phyloP scores from a whole-genome alignment of 2,113 vertebrate genomes.

The Cygnus buccinator region DNA sequence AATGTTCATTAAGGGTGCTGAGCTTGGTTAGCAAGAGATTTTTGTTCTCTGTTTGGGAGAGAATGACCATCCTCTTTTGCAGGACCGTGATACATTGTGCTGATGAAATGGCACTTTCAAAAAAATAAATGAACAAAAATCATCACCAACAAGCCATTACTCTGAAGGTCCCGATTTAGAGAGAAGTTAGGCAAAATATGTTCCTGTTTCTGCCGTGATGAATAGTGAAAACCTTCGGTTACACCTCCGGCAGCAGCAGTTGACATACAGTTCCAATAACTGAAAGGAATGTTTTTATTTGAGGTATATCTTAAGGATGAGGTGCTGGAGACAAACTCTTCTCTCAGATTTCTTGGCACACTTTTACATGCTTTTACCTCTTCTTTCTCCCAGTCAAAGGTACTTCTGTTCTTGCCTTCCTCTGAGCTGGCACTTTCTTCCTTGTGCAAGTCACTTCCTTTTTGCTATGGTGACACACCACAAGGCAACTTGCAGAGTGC shows the following conservation, averaged over 20 bases:
- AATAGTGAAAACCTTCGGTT: not conserved
- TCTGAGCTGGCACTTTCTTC: not conserved
- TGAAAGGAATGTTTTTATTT: not conserved
- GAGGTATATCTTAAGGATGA: not conserved
- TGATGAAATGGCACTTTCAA: not conserved
- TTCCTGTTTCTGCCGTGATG: not conserved
- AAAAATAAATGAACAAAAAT: not conserved
- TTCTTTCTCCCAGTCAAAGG: not conserved
- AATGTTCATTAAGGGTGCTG: not conserved
- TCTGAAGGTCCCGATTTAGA: not conserved
- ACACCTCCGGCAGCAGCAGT: not conserved
- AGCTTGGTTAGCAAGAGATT: not conserved
- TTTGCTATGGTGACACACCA: not conserved
- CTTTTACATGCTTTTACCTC: not conserved
- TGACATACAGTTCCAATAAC: not conserved
- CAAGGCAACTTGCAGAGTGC: not conserved
- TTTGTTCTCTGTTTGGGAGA: not conserved
- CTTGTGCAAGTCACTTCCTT: fast-evolving
- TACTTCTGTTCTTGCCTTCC: not conserved
- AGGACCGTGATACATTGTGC: not conserved
- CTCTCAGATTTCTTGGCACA: not conserved
- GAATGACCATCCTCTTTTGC: not conserved
- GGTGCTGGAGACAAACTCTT: not conserved
- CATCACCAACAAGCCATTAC: not conserved
- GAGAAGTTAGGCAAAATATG: not conserved